Base-by-base conservation (phyloP, 1,140 invertebrate genomes). In the Campoletis sonorensis region DNA sequence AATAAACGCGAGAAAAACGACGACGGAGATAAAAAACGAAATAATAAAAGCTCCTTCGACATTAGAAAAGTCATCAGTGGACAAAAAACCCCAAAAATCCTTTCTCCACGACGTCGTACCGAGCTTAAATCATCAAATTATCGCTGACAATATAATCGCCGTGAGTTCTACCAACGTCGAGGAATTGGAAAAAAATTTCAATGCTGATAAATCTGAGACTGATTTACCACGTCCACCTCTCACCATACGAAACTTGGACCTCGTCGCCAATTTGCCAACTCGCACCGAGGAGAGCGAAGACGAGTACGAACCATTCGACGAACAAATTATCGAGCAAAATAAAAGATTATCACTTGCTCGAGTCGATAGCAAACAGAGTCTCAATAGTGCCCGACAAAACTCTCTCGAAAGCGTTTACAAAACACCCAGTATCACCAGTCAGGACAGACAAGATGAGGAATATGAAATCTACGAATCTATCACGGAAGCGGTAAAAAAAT, bases 401-500 rank as follows among this genome's bases (percentile, higher is more conserved):
- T 91, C 91, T 0, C 75, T 83, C 0, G 90, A 91, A 21, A 91
- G 89, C 23, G 84, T 90, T 80, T 91, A 90, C 83, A 86, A 88
- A 10, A 83, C 89, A 1, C 80, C 86, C 8, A 89, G 85, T 13
- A 81, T 85, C 0, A 82, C 78, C 1, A 90, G 90, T 40, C 78
- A 87, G 15, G 88, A 92, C 0, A 88, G 87, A 10, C 85, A 89
- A 5, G 88, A 90, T 13, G 84, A 86, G 5, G 86, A 83, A 0
- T 89, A 89, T 26, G 88, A 91, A 27, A 90, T 92, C 84, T 92
- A 92, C 23, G 90, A 91, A 81, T 90, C 87, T 0, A 91, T 92
- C 8, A 91, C 85, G 0, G 90, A 92, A 84, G 72, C 79, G 58
- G 90, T 92, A 79, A 85, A 40, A 67, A 23, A 26, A 73, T 23